phyloP scores from a whole-genome alignment of 2,888 invertebrate species.

The Platyscelio sp. region DNA sequence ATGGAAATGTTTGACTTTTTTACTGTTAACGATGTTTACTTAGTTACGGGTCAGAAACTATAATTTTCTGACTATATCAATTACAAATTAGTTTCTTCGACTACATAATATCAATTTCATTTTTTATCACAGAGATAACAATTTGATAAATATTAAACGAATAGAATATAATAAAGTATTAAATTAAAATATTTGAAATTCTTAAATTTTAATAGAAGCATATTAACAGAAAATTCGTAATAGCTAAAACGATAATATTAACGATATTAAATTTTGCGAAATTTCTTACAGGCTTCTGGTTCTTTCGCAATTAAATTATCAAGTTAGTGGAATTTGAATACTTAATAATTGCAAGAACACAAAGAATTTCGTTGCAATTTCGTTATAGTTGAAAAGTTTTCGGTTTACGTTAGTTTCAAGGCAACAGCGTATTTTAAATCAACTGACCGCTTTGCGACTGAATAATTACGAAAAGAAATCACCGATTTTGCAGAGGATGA shows the following conservation, averaged over 20 bases:
- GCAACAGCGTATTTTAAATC: conserved; percentile 1
- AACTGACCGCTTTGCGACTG: conserved; percentile 6
- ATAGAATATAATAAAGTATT: no score
- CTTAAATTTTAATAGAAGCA: not conserved
- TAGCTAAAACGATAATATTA: no score
- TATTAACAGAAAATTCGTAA: no score
- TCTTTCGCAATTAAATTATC: conserved; percentile 17
- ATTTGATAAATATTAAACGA: no score
- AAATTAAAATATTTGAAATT: no score
- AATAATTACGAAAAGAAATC: conserved; percentile 8
- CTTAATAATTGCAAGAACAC: not conserved
- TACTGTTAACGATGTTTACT: no score
- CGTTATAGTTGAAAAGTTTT: not conserved
- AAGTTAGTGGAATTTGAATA: conserved; percentile 6
- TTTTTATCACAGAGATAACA: no score
- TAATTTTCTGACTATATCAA: no score
- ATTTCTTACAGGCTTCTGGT: not conserved
- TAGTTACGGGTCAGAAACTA: no score
- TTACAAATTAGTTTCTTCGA: no score
- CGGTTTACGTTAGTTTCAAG: conserved; percentile 12
- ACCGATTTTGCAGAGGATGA: not conserved
- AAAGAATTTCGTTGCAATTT: conserved; percentile 10
- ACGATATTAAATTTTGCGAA: not conserved
- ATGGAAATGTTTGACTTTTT: no score
- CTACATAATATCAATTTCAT: no score